Percentiles rank a stretch among this genome's conserved stretches.
Evolutionary conservation across 1,140 invertebrate species (phyloP).

Genomic region (Samia ricini): DNA sequence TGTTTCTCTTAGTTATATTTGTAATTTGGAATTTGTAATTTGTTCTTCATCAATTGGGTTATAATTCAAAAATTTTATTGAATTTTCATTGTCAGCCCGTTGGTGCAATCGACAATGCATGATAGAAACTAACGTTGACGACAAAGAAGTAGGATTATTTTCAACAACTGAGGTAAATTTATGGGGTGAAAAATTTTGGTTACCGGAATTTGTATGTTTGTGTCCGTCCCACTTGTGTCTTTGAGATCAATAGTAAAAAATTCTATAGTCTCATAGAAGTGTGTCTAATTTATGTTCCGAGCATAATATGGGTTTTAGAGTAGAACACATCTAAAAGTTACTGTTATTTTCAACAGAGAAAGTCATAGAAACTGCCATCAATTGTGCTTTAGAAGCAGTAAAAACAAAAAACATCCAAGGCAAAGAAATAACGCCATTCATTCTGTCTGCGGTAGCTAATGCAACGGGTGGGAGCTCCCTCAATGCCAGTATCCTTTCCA

Average conservation of each 20-base stretch:
- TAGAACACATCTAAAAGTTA: neutral
- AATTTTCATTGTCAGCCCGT: neutral
- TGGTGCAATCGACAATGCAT: neutral
- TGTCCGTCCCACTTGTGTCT: neutral
- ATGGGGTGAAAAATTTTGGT: neutral
- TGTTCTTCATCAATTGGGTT: no score
- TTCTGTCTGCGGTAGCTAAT: slow-evolving; percentile 87
- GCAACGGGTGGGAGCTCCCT: slow-evolving; percentile 90
- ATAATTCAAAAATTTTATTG: no score
- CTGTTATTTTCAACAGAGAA: slow-evolving; percentile 30
- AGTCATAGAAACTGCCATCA: slow-evolving; percentile 84
- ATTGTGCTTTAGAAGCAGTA: slow-evolving; percentile 84
- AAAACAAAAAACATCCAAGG: slow-evolving; percentile 83
- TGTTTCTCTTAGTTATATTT: no score
- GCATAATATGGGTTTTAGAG: neutral
- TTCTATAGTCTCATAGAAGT: no score
- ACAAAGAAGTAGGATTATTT: neutral
- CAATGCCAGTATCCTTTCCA: slow-evolving; percentile 83
- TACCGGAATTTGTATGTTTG: neutral
- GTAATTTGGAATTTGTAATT: no score
- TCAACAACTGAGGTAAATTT: neutral
- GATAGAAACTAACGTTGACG: neutral
- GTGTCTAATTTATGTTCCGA: neutral
- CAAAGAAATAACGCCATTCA: slow-evolving; percentile 95
- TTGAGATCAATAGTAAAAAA: neutral